phyloP scores from a whole-genome alignment of 2,113 vertebrate genomes.

The Polypterus bichir region DNA sequence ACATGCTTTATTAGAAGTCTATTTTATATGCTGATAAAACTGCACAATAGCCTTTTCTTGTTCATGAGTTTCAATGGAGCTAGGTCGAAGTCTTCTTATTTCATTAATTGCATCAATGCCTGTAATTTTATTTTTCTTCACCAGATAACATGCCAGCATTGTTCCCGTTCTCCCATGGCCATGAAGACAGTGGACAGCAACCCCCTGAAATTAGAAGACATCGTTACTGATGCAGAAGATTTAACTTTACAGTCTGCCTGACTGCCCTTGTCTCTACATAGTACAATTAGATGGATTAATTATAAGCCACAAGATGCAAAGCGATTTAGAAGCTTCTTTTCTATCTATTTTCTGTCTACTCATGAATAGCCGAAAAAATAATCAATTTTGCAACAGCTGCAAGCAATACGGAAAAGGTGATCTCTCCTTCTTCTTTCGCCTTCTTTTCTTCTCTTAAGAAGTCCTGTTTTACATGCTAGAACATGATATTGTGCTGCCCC shows the following conservation, averaged over 20 bases:
- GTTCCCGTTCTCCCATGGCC: conserved; percentile 80
- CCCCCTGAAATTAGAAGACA: conserved; percentile 43
- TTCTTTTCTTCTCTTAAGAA: too few relatives aligned
- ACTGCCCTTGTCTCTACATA: neutral
- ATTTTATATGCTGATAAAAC: conserved; percentile 57
- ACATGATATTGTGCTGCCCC: too few relatives aligned
- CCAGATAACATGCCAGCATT: conserved; percentile 88
- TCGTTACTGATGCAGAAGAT: neutral
- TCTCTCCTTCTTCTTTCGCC: too few relatives aligned
- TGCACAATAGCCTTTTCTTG: conserved; percentile 76
- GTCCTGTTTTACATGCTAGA: too few relatives aligned
- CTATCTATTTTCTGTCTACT: too few relatives aligned
- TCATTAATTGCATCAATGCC: conserved; percentile 63
- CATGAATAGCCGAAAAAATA: too few relatives aligned
- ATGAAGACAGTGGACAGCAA: conserved; percentile 80
- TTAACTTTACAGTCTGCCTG: neutral
- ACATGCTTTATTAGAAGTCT: neutral
- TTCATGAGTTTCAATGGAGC: conserved; percentile 78
- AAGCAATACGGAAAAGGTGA: too few relatives aligned
- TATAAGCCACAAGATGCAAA: too few relatives aligned
- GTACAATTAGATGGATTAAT: too few relatives aligned
- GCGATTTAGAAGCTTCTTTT: too few relatives aligned
- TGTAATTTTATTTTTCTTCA: conserved; percentile 46
- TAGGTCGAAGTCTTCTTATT: conserved; percentile 60
- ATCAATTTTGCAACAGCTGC: too few relatives aligned